A percentile compares a stretch with the other conserved stretches of the same genome.
Evolutionary conservation across 2,113 vertebrate genomes (phyloP).

Genomic region (Tachysurus vachellii): DNA sequence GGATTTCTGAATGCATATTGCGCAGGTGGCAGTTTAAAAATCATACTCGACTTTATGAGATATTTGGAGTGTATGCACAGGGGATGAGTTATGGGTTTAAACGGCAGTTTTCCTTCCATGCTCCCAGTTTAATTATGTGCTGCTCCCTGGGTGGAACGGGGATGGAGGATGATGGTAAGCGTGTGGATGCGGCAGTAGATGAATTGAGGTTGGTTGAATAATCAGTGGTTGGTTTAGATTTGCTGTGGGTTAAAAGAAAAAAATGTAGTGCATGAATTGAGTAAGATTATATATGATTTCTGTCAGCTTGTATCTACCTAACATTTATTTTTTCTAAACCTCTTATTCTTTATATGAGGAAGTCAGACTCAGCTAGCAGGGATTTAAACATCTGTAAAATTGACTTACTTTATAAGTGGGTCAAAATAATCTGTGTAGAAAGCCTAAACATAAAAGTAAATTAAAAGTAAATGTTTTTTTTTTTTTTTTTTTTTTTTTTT

Average conservation of each 20-base stretch:
- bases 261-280: neutral
- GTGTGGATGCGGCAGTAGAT: neutral
- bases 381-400: neutral
- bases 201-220: neutral
- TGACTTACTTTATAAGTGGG: neutral
- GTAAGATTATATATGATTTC: neutral
- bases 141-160: neutral
- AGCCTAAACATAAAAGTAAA: too few species aligned
- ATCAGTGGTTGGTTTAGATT: neutral
- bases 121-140: slow-evolving; percentile 32
- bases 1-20: slow-evolving; percentile 3
- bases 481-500: too few species aligned
- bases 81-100: slow-evolving; percentile 38
- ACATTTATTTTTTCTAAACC: too few species aligned
- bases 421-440: neutral
- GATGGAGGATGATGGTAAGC: neutral
- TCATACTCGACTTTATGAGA: slow-evolving; percentile 25
- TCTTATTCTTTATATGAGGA: neutral
- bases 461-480: neutral
- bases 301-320: neutral
- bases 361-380: neutral
- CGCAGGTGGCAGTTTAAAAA: slow-evolving; percentile 15
- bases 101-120: slow-evolving; percentile 8
- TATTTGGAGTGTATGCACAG: neutral
- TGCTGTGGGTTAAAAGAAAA: neutral